Conservation (phyloP, 2,888 invertebrate species). For the Volucella bombylans region DNA sequence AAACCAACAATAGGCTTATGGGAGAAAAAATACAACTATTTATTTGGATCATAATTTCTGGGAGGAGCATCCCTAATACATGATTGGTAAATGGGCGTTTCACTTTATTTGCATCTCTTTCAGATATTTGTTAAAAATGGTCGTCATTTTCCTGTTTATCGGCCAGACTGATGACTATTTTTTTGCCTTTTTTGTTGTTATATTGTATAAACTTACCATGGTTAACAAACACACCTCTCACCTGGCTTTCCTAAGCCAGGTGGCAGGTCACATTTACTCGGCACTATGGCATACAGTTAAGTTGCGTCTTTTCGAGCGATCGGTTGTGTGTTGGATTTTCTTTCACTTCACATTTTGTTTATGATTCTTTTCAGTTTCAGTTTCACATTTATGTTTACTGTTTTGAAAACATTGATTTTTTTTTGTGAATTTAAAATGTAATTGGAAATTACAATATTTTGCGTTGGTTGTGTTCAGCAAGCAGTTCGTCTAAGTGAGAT, state of each 20-base stretch:
- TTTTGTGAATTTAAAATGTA: too few relatives aligned
- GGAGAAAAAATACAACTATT: constrained; percentile 10
- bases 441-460: too few relatives aligned
- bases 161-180: constrained; percentile 29
- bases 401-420: background rate
- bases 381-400: constrained; percentile 1
- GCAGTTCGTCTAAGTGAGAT: constrained; percentile 11
- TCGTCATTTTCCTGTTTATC: constrained; percentile 51
- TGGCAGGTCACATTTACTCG: constrained; percentile 63
- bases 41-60: constrained; percentile 1
- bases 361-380: background rate
- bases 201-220: too few relatives aligned
- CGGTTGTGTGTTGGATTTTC: constrained; percentile 67
- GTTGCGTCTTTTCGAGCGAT: constrained; percentile 57
- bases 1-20: constrained; percentile 22
- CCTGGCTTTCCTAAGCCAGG: constrained; percentile 52
- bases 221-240: constrained; percentile 57
- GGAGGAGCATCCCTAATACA: constrained; percentile 43
- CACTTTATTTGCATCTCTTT: constrained; percentile 34
- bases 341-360: constrained; percentile 23
- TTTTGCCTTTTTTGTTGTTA: constrained; percentile 37
- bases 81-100: constrained; percentile 49
- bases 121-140: constrained; percentile 62
- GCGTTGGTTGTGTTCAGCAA: too few relatives aligned
- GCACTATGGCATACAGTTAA: constrained; percentile 56